These are phyloP conservation scores for Argyrosomus regius DNA, from an alignment of 2,797 vertebrate genomes.

Conservation along the genomic window DNA sequence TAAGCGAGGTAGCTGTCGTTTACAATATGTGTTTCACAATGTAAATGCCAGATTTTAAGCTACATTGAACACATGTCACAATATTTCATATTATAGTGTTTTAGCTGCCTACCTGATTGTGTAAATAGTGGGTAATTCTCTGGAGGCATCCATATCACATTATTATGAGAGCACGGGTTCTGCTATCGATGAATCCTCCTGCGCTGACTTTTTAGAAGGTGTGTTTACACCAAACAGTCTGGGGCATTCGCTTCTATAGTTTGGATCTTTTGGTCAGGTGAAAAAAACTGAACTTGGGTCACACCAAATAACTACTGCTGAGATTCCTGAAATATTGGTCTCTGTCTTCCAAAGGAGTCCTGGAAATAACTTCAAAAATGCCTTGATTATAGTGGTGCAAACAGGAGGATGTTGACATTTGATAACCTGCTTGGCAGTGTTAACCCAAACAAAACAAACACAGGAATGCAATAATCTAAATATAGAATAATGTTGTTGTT, in stretches of 20 bases:
- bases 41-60: background rate
- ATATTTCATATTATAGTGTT: background rate
- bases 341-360: slow-evolving; percentile 10
- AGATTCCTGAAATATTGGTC: slow-evolving; percentile 29
- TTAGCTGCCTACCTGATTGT: background rate
- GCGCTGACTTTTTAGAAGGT: slow-evolving; percentile 16
- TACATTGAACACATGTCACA: background rate
- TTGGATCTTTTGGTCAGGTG: slow-evolving; percentile 18
- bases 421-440: slow-evolving; percentile 18
- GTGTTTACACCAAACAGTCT: slow-evolving; percentile 8
- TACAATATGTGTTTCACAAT: background rate
- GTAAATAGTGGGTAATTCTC: background rate
- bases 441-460: slow-evolving; percentile 13
- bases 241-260: background rate
- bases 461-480: slow-evolving; percentile 8
- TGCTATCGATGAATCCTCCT: background rate
- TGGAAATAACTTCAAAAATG: slow-evolving; percentile 36
- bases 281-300: slow-evolving; percentile 10
- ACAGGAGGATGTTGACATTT: slow-evolving; percentile 15
- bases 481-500: background rate
- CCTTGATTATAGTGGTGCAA: slow-evolving; percentile 25
- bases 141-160: background rate
- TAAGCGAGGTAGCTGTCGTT: background rate
- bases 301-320: slow-evolving; percentile 11
- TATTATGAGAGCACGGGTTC: background rate